phyloP scores from a whole-genome alignment of 2,888 invertebrate species.

The Stegophylla sp. region DNA sequence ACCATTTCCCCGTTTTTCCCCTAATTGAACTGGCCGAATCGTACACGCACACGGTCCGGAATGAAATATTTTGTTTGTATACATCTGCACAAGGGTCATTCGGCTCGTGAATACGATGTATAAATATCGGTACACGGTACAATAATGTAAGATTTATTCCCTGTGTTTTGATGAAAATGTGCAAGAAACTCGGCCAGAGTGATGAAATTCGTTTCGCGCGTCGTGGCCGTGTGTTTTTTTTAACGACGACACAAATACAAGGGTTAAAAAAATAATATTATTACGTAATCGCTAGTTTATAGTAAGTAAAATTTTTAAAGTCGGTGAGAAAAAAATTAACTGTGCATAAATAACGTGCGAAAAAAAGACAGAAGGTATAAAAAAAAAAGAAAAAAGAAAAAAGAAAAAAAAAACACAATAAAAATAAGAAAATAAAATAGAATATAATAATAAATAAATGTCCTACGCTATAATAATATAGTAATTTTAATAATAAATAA shows the following conservation, averaged over 20 bases:
- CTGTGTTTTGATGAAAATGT: neutral
- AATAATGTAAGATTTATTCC: too few species aligned
- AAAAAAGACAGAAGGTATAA: slow-evolving; percentile 37
- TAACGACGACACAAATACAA: slow-evolving; percentile 20
- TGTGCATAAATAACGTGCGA: slow-evolving; percentile 52
- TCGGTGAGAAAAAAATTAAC: slow-evolving; percentile 44
- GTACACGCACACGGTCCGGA: too few species aligned
- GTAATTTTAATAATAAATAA: slow-evolving; percentile 24
- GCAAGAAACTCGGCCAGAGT: neutral
- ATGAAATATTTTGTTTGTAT: too few species aligned
- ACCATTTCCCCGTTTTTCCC: too few species aligned
- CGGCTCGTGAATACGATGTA: too few species aligned
- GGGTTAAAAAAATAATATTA: slow-evolving; percentile 22
- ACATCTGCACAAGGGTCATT: too few species aligned
- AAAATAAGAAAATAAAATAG: slow-evolving; percentile 10
- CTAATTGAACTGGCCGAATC: too few species aligned
- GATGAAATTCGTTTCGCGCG: neutral
- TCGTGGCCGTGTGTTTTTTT: neutral
- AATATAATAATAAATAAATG: slow-evolving; percentile 7
- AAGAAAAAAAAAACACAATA: slow-evolving; percentile 8
- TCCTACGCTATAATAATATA: slow-evolving; percentile 21
- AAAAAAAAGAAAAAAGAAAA: slow-evolving; percentile 19
- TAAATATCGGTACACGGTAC: too few species aligned
- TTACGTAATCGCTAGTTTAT: slow-evolving; percentile 10
- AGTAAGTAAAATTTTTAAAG: slow-evolving; percentile 19